A percentile compares a stretch with the other conserved stretches of the same genome.
These are phyloP conservation scores for Cerastoderma edule DNA, from an alignment of 2,888 invertebrate species.

Conservation along the genomic window DNA sequence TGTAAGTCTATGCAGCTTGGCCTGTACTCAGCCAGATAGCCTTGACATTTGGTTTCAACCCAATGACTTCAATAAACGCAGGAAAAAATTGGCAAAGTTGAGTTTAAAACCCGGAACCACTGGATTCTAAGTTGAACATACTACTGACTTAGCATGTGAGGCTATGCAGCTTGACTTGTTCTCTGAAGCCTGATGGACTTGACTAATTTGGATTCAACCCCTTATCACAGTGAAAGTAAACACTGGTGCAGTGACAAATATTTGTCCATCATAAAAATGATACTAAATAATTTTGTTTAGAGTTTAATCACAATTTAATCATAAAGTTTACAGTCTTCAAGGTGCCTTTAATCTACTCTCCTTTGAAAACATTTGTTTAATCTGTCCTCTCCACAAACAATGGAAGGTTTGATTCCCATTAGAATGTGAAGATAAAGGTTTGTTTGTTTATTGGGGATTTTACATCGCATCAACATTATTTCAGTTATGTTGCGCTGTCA, in stretches of 20 bases:
- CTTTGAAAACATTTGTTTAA: slow-evolving; percentile 25
- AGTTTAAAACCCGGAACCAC: no score
- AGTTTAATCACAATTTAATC: slow-evolving; percentile 2
- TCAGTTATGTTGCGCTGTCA: neutral
- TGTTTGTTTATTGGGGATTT: neutral
- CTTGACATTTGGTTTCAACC: no score
- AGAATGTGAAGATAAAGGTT: neutral
- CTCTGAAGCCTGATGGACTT: no score
- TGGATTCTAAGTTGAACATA: no score
- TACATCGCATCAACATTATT: neutral
- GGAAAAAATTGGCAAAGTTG: no score
- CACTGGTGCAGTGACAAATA: slow-evolving; percentile 21
- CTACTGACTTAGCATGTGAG: no score
- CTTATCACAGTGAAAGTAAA: no score
- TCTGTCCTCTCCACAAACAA: slow-evolving; percentile 18
- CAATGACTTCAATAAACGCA: no score
- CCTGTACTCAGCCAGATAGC: no score
- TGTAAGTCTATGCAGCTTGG: no score
- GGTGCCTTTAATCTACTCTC: neutral
- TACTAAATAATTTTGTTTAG: slow-evolving; percentile 22
- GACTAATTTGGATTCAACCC: no score
- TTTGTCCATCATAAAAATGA: slow-evolving; percentile 13
- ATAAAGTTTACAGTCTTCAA: slow-evolving; percentile 16
- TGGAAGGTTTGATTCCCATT: neutral
- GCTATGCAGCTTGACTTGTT: no score